Evolutionary conservation across 2,888 invertebrate genomes (phyloP), one percentile per base, ranked within the genome.

Genomic region (Cremastinae sp.): DNA sequence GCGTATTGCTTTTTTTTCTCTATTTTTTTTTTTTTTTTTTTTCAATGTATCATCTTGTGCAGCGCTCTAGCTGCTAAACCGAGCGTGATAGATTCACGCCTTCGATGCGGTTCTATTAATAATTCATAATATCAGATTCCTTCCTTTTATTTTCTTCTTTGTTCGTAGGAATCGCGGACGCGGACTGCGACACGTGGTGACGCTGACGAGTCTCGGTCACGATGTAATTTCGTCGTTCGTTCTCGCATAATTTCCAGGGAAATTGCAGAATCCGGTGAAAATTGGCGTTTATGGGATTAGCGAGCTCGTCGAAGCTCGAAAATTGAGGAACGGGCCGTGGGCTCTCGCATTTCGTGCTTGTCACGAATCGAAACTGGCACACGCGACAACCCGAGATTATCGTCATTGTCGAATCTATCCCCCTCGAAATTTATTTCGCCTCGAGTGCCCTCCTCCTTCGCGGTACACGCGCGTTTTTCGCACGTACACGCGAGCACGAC

Each of bases 391-490:
- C 37, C 61, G 35, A 66, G 72, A 68, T 28, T 53, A 64, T 62
- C 41, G 65, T 73, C 43, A 59, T 75, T 37, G 64, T 59, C 71
- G 75, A 76, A 70, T 74, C 61, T 59, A 49, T 72, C 56, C 68
- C 76, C 69, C 73, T 73, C 74, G 59, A 66, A 75, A 74, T 76
- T 75, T 73, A 59, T 76, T 76, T 76, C 70, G 47, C 68, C 69
- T 62, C 64, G 62, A 68, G 55, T 71, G 47, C 41, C 28, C 28
- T 28, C 28, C 28, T 28, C 5, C 28, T 28, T 18, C 56, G 47
- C 62, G 59, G 58, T 43, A 22, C 69, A 20, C 53, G 41, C 43
- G 53, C 9, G 39, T 18, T 10, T 41, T 41, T 39, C 12, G n/a
- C 51, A 45, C 43, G 20, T 59, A 73, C 69, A 58, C n/a, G 16